Base-by-base conservation (phyloP, 2,797 vertebrate species). In the Toxotes lorentzi region DNA sequence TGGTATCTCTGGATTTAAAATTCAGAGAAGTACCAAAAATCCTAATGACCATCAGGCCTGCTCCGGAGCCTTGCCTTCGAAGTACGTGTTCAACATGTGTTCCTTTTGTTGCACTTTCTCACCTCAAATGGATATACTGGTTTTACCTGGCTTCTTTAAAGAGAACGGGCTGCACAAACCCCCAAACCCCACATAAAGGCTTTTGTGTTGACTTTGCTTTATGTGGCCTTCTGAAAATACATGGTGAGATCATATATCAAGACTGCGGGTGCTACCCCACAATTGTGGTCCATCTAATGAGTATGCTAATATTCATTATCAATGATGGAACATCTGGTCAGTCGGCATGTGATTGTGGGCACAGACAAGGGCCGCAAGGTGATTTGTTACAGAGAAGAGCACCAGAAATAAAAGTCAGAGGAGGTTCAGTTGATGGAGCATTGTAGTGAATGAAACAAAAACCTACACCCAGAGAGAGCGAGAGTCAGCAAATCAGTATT, bases 311-410 rank as follows among this genome's bases (percentile, higher is more conserved):
- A 83, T 87, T 79, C 78, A 89, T 90, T 86, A 90, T 90, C 90
- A 80, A 88, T 80, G 80, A 81, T 76, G 51, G 56, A 89, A 80
- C 90, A 87, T 92, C 82, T 85, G 88, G 81, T 87, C 82, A 78
- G 81, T 81, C 79, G 2, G 73, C 63, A 23, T 73, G 69, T 30
- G 56, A 77, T 30, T 68, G 64, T 70, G 58, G 76, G 45, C 34
- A 41, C 17, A 27, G 70, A 45, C 17, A 32, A 73, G 48, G 61
- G 56, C 47, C n/a, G 59, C 53, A 54, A 84, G 70, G 74, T 57
- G 85, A 91, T 85, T 82, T 69, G 73, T 81, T 72, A 19, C 59
- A 65, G 47, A 48, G 13, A 61, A 17, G 62, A 70, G 60, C 27
- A 53, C 30, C n/a, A 41, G 40, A 81, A 79, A 77, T 71, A 79